Evolutionary conservation across 2,888 invertebrate species (phyloP).

Genomic region (Lasioglossum leucozonium): DNA sequence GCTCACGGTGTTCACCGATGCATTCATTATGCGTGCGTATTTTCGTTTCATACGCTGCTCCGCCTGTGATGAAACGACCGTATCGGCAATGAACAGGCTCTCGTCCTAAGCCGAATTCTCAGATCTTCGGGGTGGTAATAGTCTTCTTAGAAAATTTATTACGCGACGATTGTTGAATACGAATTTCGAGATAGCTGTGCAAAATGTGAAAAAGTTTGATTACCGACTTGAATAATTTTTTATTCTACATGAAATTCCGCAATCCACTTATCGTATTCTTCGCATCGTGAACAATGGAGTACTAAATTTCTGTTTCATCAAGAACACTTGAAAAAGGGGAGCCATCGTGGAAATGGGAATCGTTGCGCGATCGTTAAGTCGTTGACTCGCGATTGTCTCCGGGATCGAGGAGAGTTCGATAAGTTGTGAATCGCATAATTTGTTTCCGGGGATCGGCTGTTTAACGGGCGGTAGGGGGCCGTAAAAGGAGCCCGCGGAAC

Average conservation of each 20-base stretch:
- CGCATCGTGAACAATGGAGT: too few relatives aligned
- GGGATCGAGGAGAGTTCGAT: neutral
- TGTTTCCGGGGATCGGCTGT: neutral
- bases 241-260: too few relatives aligned
- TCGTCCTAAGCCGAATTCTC: neutral
- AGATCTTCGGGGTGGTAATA: too few relatives aligned
- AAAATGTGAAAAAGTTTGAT: too few relatives aligned
- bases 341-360: neutral
- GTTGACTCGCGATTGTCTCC: neutral
- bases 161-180: too few relatives aligned
- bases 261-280: too few relatives aligned
- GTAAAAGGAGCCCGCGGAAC: constrained; percentile 2
- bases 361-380: neutral
- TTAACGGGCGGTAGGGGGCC: too few relatives aligned
- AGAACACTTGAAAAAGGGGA: neutral
- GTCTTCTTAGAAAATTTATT: too few relatives aligned
- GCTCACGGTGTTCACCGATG: neutral
- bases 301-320: neutral
- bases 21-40: constrained; percentile 1
- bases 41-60: neutral
- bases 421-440: constrained; percentile 7
- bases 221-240: too few relatives aligned
- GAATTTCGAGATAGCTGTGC: too few relatives aligned
- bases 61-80: neutral
- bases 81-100: neutral